A percentile compares a stretch with the other conserved stretches of the same genome.
Evolutionary conservation across 23 tunicate species (phyloP).

Genomic region (Ascidia mentula): DNA sequence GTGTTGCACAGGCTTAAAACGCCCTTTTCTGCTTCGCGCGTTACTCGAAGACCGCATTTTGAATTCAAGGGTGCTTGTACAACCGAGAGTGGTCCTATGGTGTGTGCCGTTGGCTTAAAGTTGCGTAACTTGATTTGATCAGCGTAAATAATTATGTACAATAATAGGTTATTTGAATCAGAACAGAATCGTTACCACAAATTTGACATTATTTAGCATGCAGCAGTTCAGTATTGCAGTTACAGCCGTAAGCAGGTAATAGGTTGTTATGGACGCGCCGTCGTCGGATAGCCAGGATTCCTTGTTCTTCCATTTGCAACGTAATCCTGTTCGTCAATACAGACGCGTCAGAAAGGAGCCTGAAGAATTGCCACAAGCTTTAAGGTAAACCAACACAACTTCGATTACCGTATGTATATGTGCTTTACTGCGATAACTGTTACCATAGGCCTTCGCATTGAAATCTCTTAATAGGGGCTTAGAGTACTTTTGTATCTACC

Average conservation of each 20-base stretch:
- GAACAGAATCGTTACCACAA: neutral
- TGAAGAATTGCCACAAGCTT: conserved; percentile 85
- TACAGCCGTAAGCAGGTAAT: neutral
- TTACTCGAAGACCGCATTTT: conserved; percentile 4
- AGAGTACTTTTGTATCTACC: no score
- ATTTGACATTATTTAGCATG: neutral
- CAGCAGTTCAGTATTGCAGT: neutral
- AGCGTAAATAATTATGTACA: no score
- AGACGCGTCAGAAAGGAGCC: conserved; percentile 88
- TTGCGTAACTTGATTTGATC: conserved; percentile 3
- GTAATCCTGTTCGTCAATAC: conserved; percentile 66
- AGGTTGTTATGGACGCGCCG: conserved; percentile 8
- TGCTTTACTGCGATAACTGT: no score
- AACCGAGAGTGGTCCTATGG: neutral
- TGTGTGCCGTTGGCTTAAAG: neutral
- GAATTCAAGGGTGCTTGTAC: neutral
- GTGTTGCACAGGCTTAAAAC: no score
- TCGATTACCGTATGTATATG: no score
- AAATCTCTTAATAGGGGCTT: no score
- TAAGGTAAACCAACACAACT: conserved; percentile 70
- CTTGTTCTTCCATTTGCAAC: conserved; percentile 75
- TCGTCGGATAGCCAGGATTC: conserved; percentile 46
- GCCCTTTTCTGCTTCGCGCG: neutral
- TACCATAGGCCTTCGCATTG: no score
- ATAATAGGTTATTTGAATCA: no score